A percentile compares a stretch with the other conserved stretches of the same genome.
phyloP scores from a whole-genome alignment of 2,113 vertebrate species.

The Bos indicus region DNA sequence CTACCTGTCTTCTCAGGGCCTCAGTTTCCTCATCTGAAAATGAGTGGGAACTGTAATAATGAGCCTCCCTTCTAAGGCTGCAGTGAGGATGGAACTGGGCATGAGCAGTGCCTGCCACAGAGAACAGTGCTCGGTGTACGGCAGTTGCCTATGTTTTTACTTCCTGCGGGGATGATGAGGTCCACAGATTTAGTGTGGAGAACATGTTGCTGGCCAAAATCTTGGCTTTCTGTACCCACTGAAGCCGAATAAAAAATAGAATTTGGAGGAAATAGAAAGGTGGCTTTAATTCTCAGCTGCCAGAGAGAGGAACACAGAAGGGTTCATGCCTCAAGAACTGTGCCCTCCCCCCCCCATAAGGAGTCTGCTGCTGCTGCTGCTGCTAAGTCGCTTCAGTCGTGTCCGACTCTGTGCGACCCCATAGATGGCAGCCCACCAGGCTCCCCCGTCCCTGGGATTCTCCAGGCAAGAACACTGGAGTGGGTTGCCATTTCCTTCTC shows the following conservation, averaged over 20 bases:
- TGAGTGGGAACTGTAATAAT: not conserved
- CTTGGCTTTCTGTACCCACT: not conserved
- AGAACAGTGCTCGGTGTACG: not conserved
- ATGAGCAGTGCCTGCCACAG: not conserved
- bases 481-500: no score
- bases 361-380: not conserved
- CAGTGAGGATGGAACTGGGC: not conserved
- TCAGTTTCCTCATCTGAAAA: not conserved
- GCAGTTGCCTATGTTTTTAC: not conserved
- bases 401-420: no score
- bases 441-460: no score
- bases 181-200: not conserved
- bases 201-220: not conserved
- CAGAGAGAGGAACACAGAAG: not conserved
- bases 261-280: not conserved
- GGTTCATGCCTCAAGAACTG: not conserved
- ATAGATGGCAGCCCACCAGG: no score
- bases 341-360: not conserved
- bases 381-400: no score
- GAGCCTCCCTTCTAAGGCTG: not conserved
- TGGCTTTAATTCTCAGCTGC: not conserved
- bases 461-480: no score
- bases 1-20: not conserved
- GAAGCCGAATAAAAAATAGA: not conserved
- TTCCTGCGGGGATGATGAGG: not conserved